phyloP scores from a whole-genome alignment of 2,113 vertebrate species.

The Vulpes ferrilata region DNA sequence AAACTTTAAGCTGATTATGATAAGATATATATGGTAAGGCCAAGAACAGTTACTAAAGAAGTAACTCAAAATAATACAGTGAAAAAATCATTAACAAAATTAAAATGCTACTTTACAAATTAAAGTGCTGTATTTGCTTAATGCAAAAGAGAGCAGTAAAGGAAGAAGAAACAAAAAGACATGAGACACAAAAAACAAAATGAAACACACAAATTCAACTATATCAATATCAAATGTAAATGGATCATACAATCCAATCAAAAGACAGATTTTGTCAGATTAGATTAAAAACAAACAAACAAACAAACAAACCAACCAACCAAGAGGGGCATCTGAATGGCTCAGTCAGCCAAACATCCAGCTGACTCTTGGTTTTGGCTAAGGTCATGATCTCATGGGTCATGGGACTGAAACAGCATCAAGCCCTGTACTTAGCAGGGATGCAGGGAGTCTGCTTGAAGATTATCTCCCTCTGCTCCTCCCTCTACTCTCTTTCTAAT shows the following conservation, averaged over 20 bases:
- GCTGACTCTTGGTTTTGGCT: neutral
- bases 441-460: neutral
- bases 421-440: neutral
- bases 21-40: neutral
- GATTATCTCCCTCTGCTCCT: neutral
- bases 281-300: neutral
- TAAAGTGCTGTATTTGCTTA: neutral
- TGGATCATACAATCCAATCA: neutral
- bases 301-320: neutral
- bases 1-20: neutral
- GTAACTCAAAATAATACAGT: neutral
- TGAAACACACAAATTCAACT: neutral
- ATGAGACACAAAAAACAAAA: neutral
- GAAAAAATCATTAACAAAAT: slow-evolving; percentile 2
- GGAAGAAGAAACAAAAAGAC: neutral
- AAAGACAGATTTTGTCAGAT: neutral
- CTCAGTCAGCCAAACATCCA: neutral
- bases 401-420: neutral
- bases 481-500: neutral
- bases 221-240: neutral
- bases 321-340: neutral
- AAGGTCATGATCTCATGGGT: neutral
- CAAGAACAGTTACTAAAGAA: neutral
- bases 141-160: neutral
- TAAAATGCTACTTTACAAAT: slow-evolving; percentile 17